Evolutionary conservation across 2,888 invertebrate genomes (phyloP).

Genomic region (Allacma fusca): DNA sequence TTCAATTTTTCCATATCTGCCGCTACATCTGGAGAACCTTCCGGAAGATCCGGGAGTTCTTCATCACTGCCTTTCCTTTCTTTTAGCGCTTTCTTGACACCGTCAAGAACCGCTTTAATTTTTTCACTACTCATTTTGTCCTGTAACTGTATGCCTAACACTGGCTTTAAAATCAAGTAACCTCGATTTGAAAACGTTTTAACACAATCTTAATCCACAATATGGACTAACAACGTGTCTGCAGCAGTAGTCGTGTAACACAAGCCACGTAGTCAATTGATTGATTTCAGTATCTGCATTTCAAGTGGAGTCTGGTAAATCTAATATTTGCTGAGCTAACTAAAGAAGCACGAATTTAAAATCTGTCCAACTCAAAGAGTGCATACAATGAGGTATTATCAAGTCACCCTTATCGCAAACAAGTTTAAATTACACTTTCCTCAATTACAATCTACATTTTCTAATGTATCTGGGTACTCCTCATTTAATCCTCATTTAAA

Average conservation of each 20-base stretch:
- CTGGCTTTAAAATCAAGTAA: neutral
- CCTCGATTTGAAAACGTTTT: neutral
- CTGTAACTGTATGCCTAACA: neutral
- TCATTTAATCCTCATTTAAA: too few relatives aligned
- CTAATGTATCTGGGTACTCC: too few relatives aligned
- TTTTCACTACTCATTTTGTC: conserved; percentile 25
- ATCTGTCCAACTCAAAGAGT: neutral
- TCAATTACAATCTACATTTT: neutral
- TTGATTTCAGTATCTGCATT: conserved; percentile 19
- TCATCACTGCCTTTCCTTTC: neutral
- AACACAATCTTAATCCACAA: neutral
- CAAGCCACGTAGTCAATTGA: conserved; percentile 27
- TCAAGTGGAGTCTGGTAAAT: conserved; percentile 4
- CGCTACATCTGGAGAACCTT: neutral
- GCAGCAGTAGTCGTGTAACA: neutral
- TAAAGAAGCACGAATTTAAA: conserved; percentile 4
- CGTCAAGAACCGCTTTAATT: conserved; percentile 13
- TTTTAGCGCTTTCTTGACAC: conserved; percentile 26
- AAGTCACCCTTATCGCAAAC: conserved; percentile 2
- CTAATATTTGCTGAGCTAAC: conserved; percentile 14
- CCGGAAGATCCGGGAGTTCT: neutral
- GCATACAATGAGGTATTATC: conserved; percentile 18
- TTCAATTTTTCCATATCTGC: conserved; percentile 27
- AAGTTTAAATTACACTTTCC: neutral
- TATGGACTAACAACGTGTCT: neutral